Evolutionary conservation across 1,140 invertebrate genomes (phyloP), one percentile per base, ranked within the genome.

Genomic region (Teleogryllus occipitalis): DNA sequence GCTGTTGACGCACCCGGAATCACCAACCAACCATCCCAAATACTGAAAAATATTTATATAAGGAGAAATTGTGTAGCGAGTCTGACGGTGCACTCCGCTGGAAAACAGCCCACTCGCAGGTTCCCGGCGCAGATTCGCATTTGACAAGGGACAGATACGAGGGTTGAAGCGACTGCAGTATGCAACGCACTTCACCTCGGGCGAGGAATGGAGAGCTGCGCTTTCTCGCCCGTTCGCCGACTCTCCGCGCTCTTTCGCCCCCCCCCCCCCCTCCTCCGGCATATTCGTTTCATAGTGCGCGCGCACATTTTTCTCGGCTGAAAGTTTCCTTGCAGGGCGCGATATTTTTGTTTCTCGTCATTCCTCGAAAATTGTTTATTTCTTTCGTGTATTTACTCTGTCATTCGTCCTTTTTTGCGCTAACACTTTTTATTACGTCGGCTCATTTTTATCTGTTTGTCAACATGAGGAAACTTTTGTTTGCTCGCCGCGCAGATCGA

Each of bases 291-390:
- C 54, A 65, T 14, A 18, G 10, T 54, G 49, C 18, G 54, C 54
- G 54, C 18, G 18, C 54, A 65, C 54, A 65, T 65, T 65, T 65
- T 65, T 65, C 54, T 65, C 54, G 10, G 18, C 54, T 10, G 18
- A 65, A 65, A 65, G 10, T 65, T 65, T 65, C 54, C 10, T 65
- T 65, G 54, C 18, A 39, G 54, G 54, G 54, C 54, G 54, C 18
- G 54, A 65, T 65, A 65, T 65, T 65, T 65, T 65, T 65, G 54
- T 65, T 65, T 18, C 54, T 65, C 18, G 54, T 65, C 54, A 10
- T 65, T 65, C 54, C 54, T 65, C 54, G 54, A 65, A 65, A 65
- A 65, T 65, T 65, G 54, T 65, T 65, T 65, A 65, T 65, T 65
- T 65, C 54, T 65, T 65, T 65, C 7, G 10, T 65, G 54, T 65